A percentile compares a stretch with the other conserved stretches of the same genome.
Evolutionary conservation across 2,888 invertebrate genomes (phyloP).

Genomic region (Philaethria dido): DNA sequence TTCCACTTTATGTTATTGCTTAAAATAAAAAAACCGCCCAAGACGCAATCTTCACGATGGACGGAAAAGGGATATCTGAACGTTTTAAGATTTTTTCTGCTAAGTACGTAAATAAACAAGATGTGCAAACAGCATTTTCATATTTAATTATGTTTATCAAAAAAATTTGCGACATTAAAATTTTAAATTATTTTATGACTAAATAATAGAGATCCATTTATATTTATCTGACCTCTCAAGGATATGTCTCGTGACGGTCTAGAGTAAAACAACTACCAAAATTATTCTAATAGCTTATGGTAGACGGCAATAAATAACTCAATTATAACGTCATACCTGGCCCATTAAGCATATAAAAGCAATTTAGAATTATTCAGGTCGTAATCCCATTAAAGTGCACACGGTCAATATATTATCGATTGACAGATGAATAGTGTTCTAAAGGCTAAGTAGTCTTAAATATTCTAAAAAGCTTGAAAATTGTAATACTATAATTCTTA

Average conservation of each 20-base stretch:
- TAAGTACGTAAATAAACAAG: too few relatives aligned
- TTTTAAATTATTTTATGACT: not conserved
- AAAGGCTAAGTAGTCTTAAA: not conserved
- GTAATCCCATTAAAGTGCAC: constrained; percentile 16
- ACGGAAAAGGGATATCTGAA: too few relatives aligned
- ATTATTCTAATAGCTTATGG: not conserved
- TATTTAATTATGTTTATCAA: too few relatives aligned
- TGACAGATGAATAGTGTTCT: not conserved
- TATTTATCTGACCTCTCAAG: not conserved
- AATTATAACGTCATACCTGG: constrained; percentile 22
- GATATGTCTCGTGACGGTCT: constrained; percentile 12
- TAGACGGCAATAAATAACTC: constrained; percentile 2
- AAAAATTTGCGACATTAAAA: too few relatives aligned
- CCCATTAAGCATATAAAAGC: constrained; percentile 24
- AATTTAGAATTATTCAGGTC: constrained; percentile 29
- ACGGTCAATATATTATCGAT: constrained; percentile 3
- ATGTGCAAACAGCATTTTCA: too few relatives aligned
- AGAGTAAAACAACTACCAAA: not conserved
- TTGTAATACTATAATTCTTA: too few relatives aligned
- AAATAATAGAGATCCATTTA: not conserved
- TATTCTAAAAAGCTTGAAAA: not conserved
- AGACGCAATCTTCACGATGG: too few relatives aligned
- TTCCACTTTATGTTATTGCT: too few relatives aligned
- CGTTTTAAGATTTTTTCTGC: too few relatives aligned
- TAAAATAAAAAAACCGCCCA: too few relatives aligned